A percentile compares a stretch with the other conserved stretches of the same genome.
phyloP scores from a whole-genome alignment of 2,797 vertebrate species.

The Pseudochromis fuscus region DNA sequence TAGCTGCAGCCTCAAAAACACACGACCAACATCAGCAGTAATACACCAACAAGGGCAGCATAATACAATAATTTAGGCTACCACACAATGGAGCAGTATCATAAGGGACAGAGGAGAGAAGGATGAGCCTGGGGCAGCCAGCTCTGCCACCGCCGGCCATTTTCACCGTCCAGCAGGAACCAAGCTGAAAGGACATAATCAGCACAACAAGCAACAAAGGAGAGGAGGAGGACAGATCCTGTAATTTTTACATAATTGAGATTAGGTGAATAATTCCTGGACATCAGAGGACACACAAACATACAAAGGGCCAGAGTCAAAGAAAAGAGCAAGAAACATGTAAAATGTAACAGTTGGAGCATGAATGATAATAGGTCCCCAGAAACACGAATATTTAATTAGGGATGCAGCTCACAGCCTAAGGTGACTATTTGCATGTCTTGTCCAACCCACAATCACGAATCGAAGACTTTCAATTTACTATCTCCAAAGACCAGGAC shows the following conservation, averaged over 20 bases:
- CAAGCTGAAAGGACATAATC: constrained; percentile 55
- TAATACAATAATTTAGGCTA: constrained; percentile 39
- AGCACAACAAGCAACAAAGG: constrained; percentile 51
- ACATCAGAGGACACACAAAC: constrained; percentile 43
- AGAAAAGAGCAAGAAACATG: constrained; percentile 20
- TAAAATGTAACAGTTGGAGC: constrained; percentile 31
- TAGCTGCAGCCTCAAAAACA: background rate
- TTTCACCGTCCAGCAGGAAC: constrained; percentile 51
- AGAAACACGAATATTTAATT: constrained; percentile 11
- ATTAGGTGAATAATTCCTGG: constrained; percentile 46
- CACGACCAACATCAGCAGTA: constrained; percentile 7
- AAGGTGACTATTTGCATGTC: background rate
- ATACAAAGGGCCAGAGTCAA: constrained; percentile 21
- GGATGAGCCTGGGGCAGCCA: constrained; percentile 48
- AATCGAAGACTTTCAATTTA: constrained; percentile 3
- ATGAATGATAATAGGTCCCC: constrained; percentile 6
- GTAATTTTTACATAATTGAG: constrained; percentile 52
- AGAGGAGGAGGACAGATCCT: constrained; percentile 30
- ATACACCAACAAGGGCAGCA: constrained; percentile 33
- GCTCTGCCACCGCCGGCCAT: constrained; percentile 53
- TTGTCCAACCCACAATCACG: background rate
- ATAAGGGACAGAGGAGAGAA: constrained; percentile 50
- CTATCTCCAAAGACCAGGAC: background rate
- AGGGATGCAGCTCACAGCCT: constrained; percentile 2
- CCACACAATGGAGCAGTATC: constrained; percentile 51